Evolutionary conservation across 1,140 invertebrate genomes (phyloP), one percentile per base, ranked within the genome.

Genomic region (Araneus ventricosus): DNA sequence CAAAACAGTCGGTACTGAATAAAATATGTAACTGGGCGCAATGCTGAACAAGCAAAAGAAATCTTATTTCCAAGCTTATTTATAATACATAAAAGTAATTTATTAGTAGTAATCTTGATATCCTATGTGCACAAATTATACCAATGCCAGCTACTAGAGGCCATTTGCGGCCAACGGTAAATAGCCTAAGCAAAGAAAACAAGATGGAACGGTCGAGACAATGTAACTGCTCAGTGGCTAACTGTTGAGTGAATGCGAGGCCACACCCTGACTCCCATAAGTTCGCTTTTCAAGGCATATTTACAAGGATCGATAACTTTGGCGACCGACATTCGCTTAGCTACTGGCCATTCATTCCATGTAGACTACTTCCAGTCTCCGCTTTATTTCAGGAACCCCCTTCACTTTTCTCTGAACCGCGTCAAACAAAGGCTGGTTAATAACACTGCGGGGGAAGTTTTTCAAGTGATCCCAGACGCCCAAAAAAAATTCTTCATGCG

Each of bases 211-310:
- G 61, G 24, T 14, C 20, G 14, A 88, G 30, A 88, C 87, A 88
- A 88, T 88, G 87, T 88, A 88, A 88, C 87, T 57, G 87, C 41
- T 86, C 52, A 17, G 84, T 27, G 87, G 87, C 87, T 88, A 88
- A 88, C 87, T 88, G 87, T 88, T 88, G 87, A 88, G 30, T 88
- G 59, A 88, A 63, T 45, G 82, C 82, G 17, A 41, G 79, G 30
- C 85, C 87, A 88, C 87, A 88, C 87, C 87, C 87, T 70, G 41
- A 75, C 34, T 27, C 52, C 30, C 61, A 67, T 67, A 67, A 67
- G 63, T 67, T 67, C 63, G 27, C 70, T 75, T 75, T 75, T 75
- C 70, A 75, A 75, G 34, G 70, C 82, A 84, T 84, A 52, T 84
- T 84, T 84, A 30, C 67, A 45, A 45, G 87, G 61, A 88, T 87